Evolutionary conservation across 2,888 invertebrate species (phyloP), one percentile per base, ranked within the genome.

Genomic region (Sinopyrophorus schimmeli): DNA sequence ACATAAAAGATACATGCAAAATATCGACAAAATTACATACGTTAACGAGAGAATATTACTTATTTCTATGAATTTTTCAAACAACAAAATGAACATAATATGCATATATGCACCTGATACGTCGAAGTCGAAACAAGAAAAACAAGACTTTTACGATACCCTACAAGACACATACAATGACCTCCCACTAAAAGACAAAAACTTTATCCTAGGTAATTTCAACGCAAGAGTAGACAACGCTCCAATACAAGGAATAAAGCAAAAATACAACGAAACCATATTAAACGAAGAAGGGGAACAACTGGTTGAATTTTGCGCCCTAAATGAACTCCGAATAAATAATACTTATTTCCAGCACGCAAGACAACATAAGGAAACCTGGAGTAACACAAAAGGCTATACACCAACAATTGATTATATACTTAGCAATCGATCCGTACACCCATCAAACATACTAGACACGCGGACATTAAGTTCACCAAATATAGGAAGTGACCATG

Each of bases 1-100:
- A n/a, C n/a, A n/a, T n/a, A n/a, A n/a, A n/a, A n/a, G n/a, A n/a
- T 27, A 27, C 27, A 27, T 27, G 12, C 12, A 27, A 27, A 27
- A 27, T 24, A 24, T 24, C 24, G 24, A 24, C 9, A 24, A 24
- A 24, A 24, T 27, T 27, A 10, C 27, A 11, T 27, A 16, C n/a
- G 16, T 30, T n/a, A n/a, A 27, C 27, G 27, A 27, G 11, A 27
- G 27, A 27, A 27, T 27, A 27, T 10, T 27, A 10, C n/a, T 24
- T 3, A 3, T 24, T 24, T 24, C 24, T 10, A 24, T 24, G 24
- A 24, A 24, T 5, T 7, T 24, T n/a, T 24, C 24, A 24, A 24
- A 24, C 9, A 24, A 10, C 24, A 24, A 10, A 24, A 24, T 24
- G 24, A 3, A 24, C 24, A 24, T 24, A 24, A 24, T 24, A 24